Evolutionary conservation across 2,113 vertebrate species (phyloP).

Genomic region (Erpornis zantholeuca): DNA sequence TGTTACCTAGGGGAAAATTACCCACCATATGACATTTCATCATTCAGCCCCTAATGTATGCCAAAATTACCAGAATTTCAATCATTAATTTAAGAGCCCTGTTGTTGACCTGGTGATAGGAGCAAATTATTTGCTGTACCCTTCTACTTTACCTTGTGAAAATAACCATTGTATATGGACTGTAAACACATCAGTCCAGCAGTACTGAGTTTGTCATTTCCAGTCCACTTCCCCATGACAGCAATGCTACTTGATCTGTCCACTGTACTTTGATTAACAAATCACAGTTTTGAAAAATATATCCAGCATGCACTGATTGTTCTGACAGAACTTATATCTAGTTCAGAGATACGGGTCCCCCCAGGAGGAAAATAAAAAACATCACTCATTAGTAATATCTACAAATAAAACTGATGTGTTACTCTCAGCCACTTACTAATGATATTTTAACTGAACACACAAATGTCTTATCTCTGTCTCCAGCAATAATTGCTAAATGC

Average conservation of each 20-base stretch:
- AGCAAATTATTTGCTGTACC: neutral
- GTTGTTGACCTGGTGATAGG: neutral
- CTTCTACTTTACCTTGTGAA: neutral
- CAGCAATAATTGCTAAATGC: neutral
- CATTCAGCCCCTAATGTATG: neutral
- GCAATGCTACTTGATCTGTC: neutral
- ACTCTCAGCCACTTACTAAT: neutral
- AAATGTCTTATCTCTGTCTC: neutral
- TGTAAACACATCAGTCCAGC: neutral
- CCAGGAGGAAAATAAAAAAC: neutral
- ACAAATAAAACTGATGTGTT: neutral
- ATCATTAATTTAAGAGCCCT: neutral
- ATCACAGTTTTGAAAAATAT: slow-evolving; percentile 1
- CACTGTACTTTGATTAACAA: slow-evolving; percentile 5
- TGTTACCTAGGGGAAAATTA: neutral
- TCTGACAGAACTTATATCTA: neutral
- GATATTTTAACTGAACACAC: neutral
- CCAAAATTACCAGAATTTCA: neutral
- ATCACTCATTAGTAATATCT: neutral
- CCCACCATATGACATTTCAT: neutral
- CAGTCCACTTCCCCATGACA: slow-evolving; percentile 20
- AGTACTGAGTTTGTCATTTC: slow-evolving; percentile 25
- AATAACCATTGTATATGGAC: neutral
- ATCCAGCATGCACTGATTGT: neutral
- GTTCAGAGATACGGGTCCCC: neutral